Percentiles rank a stretch among this genome's conserved stretches.
phyloP scores from a whole-genome alignment of 2,797 vertebrate genomes.

The Leptatherina wallacei region DNA sequence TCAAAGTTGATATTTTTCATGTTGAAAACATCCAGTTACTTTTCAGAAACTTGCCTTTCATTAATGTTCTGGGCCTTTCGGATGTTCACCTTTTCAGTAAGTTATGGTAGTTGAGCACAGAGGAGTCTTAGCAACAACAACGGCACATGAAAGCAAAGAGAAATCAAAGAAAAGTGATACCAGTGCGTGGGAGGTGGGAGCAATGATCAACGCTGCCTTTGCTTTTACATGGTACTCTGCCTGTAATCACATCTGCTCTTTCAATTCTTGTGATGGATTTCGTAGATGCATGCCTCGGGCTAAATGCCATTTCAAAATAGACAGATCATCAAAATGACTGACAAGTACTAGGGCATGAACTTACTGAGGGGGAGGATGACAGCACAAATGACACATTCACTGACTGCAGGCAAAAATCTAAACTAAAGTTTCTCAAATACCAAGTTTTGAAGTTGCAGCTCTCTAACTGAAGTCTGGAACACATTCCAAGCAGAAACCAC shows the following conservation, averaged over 20 bases:
- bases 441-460: background rate
- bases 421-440: constrained; percentile 16
- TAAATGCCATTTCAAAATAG: constrained; percentile 47
- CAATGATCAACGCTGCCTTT: background rate
- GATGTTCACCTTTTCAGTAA: background rate
- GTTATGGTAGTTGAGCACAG: background rate
- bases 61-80: background rate
- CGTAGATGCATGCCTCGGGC: constrained; percentile 45
- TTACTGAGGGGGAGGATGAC: constrained; percentile 22
- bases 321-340: constrained; percentile 58
- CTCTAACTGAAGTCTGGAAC: background rate
- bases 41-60: constrained; percentile 3
- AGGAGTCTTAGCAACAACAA: background rate
- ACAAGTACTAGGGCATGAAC: constrained; percentile 37
- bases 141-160: background rate
- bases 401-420: constrained; percentile 11
- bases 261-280: constrained; percentile 39
- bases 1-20: background rate
- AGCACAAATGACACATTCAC: constrained; percentile 23
- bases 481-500: background rate
- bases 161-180: constrained; percentile 27
- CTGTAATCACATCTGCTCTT: constrained; percentile 24
- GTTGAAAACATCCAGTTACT: background rate
- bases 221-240: constrained; percentile 23
- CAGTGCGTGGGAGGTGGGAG: constrained; percentile 14